Percentiles rank a stretch among this genome's conserved stretches.
Evolutionary conservation across 2,113 vertebrate species (phyloP).

Genomic region (Acanthisitta chloris): DNA sequence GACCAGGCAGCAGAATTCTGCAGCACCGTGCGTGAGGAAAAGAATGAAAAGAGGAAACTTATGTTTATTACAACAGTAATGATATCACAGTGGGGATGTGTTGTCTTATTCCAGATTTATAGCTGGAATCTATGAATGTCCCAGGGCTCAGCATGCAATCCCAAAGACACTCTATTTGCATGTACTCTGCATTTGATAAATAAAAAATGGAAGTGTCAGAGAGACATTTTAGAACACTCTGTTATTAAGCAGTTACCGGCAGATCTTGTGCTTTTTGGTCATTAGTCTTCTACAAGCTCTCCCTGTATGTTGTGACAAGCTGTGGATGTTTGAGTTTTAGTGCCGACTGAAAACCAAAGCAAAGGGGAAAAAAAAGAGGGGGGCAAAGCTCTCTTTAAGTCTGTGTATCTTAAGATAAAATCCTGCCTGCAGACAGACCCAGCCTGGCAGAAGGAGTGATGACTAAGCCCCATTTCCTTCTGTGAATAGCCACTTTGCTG

Average conservation of each 20-base stretch:
- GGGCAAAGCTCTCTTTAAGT: neutral
- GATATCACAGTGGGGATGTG: neutral
- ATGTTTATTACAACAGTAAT: neutral
- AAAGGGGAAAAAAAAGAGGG: rapidly evolving
- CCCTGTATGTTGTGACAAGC: neutral
- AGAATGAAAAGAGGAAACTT: neutral
- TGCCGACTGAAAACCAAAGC: neutral
- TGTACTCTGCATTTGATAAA: neutral
- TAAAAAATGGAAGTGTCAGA: constrained; percentile 27
- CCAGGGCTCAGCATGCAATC: neutral
- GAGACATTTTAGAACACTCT: neutral
- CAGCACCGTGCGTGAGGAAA: neutral
- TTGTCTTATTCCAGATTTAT: constrained; percentile 6
- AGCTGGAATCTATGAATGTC: neutral
- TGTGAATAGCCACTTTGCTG: neutral
- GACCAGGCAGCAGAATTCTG: neutral
- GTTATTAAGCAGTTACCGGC: constrained; percentile 13
- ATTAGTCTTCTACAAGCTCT: neutral
- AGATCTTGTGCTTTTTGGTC: neutral
- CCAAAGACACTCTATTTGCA: constrained; percentile 5
- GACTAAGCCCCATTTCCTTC: neutral
- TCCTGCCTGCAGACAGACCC: neutral
- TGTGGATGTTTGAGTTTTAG: neutral
- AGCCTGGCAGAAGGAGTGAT: neutral
- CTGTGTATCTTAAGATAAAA: neutral